Percentiles rank a stretch among this genome's conserved stretches.
Conservation (phyloP, 2,113 vertebrate genomes). For the Tursiops truncatus region DNA sequence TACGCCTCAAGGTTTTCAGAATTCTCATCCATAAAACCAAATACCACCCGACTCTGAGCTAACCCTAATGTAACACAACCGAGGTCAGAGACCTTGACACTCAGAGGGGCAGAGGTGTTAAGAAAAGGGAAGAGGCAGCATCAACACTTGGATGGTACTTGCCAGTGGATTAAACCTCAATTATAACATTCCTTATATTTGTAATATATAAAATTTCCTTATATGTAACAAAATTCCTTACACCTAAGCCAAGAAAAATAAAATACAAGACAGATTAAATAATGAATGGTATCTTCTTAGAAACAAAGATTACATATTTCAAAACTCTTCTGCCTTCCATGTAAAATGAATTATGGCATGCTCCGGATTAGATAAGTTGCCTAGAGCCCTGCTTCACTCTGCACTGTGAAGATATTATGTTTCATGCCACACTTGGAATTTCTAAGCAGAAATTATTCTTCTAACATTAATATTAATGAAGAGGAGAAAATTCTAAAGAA, state of each 20-base stretch:
- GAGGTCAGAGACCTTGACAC: background rate
- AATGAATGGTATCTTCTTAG: background rate
- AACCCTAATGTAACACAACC: background rate
- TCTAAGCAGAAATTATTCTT: slow-evolving; percentile 37
- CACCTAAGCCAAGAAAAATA: background rate
- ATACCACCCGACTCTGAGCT: background rate
- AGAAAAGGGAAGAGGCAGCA: background rate
- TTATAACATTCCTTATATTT: background rate
- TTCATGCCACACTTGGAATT: background rate
- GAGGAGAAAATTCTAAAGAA: background rate
- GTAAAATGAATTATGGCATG: background rate
- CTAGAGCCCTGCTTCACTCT: background rate
- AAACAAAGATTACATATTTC: background rate
- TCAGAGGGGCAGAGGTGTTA: rapidly evolving
- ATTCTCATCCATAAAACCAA: background rate
- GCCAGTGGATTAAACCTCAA: background rate
- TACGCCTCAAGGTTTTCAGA: background rate
- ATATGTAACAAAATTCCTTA: background rate
- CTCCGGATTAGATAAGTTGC: background rate
- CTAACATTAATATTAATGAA: slow-evolving; percentile 8
- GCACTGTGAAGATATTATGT: background rate
- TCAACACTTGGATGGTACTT: no score
- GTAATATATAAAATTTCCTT: background rate
- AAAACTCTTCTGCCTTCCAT: background rate
- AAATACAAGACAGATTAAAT: background rate